Evolutionary conservation across 1,140 invertebrate species (phyloP), one percentile per base, ranked within the genome.

Genomic region (Bombus superbus): DNA sequence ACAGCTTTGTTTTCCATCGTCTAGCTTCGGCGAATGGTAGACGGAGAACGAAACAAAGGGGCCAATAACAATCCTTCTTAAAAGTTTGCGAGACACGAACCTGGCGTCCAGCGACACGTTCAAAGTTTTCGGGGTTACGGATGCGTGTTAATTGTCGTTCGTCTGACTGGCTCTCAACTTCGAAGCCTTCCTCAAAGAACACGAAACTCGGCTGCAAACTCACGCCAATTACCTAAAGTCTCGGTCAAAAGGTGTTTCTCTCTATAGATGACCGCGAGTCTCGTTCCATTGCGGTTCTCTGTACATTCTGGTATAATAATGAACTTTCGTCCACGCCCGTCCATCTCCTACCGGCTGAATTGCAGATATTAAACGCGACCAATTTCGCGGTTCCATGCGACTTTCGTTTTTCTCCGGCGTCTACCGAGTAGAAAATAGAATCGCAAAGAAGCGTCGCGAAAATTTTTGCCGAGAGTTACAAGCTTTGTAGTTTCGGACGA

Each of bases 191-290:
- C 62, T 75, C 42, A 85, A 85, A 71, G 84, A 81, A 59, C 84
- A 74, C 47, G 71, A 75, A 81, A 66, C 78, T 81, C 83, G 79
- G 38, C 79, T 73, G 84, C 79, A 81, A 85, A 85, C 84, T 85
- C 79, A n/a, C 59, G 59, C 79, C 84, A 85, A 85, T 85, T 85
- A 85, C 84, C 59, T 38, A 85, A 85, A 85, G 78, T 85, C 84
- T 40, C 35, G 79, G 84, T 85, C 84, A 85, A 85, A 85, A 85
- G 84, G 78, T 64, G 84, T 81, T 75, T 81, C 84, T 53, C 84
- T 62, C 84, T 81, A 81, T 81, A 68, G 84, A 38, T 85, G 84
- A 85, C 78, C 78, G 40, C 84, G 71, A 57, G 38, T 22, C 35
- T 32, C 44, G 15, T 75, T 81, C 69, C 69, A 74, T 68, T 81